phyloP scores from a whole-genome alignment of 2,113 vertebrate genomes.

The Pelodiscus sinensis region DNA sequence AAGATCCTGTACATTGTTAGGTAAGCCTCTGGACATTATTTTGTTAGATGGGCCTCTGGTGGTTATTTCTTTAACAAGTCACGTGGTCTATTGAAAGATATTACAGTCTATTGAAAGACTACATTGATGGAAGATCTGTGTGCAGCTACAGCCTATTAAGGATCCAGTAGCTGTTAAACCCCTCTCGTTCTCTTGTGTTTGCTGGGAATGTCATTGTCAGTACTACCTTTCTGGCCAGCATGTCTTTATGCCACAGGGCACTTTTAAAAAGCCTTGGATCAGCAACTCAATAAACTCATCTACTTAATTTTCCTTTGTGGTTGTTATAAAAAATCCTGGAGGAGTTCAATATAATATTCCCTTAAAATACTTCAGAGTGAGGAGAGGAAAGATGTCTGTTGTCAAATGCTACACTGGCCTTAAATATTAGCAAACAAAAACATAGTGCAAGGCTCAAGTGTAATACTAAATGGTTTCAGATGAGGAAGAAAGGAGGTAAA shows the following conservation, averaged over 20 bases:
- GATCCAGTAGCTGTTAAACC: constrained; percentile 1
- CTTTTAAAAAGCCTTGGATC: not conserved
- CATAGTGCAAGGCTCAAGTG: not conserved
- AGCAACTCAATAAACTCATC: not conserved
- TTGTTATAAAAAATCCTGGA: not conserved
- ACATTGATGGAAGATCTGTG: not conserved
- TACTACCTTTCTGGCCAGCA: constrained; percentile 5
- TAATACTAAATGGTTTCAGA: not conserved
- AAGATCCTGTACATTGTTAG: constrained; percentile 27
- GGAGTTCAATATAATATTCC: not conserved
- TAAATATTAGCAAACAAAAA: not conserved
- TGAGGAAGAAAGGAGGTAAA: not conserved
- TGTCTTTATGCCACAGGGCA: not conserved
- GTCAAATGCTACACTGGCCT: not conserved
- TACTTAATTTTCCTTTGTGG: not conserved
- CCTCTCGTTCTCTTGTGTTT: not conserved
- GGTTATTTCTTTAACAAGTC: constrained; percentile 37
- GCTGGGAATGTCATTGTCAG: constrained; percentile 10
- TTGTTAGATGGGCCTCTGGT: constrained; percentile 30
- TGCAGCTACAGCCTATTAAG: not conserved
- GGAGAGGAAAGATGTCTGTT: not conserved
- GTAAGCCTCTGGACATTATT: not conserved
- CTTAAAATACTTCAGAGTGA: not conserved
- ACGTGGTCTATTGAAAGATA: constrained; percentile 16
- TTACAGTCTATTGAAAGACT: not conserved